Conservation (phyloP, 2,113 vertebrate species). For the Elgaria multicarinata region DNA sequence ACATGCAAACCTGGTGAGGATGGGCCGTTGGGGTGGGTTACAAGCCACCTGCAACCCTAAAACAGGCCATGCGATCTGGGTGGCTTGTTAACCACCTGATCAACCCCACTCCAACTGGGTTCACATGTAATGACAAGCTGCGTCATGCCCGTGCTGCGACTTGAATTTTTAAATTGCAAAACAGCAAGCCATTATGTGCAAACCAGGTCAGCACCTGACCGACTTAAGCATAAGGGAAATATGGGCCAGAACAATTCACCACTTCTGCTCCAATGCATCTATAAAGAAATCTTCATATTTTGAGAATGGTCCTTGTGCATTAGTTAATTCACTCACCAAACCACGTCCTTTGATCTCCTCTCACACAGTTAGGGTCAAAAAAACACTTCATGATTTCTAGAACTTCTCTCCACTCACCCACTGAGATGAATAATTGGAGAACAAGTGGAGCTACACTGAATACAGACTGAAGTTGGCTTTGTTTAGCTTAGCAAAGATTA, state of each 20-base stretch:
- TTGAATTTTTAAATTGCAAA: no score
- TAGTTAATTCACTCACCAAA: background rate
- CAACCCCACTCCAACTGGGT: no score
- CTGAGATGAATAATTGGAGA: background rate
- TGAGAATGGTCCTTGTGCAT: background rate
- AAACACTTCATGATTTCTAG: background rate
- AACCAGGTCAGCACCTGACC: background rate
- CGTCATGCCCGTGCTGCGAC: no score
- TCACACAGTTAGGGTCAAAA: background rate
- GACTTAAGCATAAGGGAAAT: background rate
- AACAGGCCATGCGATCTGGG: no score
- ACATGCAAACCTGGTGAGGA: no score
- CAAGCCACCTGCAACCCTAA: no score
- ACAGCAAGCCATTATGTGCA: no score
- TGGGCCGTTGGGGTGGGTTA: no score
- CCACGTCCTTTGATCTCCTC: background rate
- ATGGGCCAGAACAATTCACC: background rate
- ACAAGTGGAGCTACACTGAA: background rate
- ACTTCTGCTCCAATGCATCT: background rate
- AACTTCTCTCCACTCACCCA: background rate
- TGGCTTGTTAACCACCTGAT: no score
- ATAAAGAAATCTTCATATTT: background rate
- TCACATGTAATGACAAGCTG: no score
- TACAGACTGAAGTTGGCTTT: background rate
- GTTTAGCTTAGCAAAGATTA: background rate